phyloP scores from a whole-genome alignment of 2,113 vertebrate genomes.

The Hucho hucho region DNA sequence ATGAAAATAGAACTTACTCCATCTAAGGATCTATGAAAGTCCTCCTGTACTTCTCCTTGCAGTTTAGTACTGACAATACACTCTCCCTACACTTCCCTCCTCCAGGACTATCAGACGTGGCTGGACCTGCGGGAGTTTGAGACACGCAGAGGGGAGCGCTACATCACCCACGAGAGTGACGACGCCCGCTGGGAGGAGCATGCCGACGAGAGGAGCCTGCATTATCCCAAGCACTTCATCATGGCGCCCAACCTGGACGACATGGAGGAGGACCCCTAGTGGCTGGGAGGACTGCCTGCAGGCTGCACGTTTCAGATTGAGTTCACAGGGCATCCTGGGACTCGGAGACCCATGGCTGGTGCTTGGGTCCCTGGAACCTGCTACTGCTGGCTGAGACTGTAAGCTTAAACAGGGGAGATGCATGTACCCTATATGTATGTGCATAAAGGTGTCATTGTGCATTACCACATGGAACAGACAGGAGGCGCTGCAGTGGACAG shows the following conservation, averaged over 20 bases:
- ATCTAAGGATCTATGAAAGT: too few species aligned
- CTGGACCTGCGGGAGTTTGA: constrained; percentile 88
- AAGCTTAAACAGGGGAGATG: neutral
- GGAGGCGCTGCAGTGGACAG: neutral
- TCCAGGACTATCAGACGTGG: constrained; percentile 92
- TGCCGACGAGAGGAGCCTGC: constrained; percentile 78
- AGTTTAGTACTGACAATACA: neutral
- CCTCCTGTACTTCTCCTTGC: neutral
- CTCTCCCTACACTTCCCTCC: neutral
- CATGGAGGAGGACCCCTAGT: constrained; percentile 88
- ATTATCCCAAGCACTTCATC: constrained; percentile 86
- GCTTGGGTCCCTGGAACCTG: neutral
- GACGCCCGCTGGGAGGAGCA: constrained; percentile 88
- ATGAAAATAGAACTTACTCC: too few species aligned
- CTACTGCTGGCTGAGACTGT: neutral
- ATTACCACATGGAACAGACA: neutral
- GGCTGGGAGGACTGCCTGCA: neutral
- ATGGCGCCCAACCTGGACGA: constrained; percentile 89
- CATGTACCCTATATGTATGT: neutral
- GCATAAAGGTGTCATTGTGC: neutral
- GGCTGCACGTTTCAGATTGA: neutral
- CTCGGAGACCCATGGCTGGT: neutral
- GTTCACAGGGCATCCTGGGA: neutral
- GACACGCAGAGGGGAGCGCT: constrained; percentile 85
- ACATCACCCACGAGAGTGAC: constrained; percentile 88